Evolutionary conservation across 2,113 vertebrate species (phyloP).

Genomic region (Catagonus wagneri): DNA sequence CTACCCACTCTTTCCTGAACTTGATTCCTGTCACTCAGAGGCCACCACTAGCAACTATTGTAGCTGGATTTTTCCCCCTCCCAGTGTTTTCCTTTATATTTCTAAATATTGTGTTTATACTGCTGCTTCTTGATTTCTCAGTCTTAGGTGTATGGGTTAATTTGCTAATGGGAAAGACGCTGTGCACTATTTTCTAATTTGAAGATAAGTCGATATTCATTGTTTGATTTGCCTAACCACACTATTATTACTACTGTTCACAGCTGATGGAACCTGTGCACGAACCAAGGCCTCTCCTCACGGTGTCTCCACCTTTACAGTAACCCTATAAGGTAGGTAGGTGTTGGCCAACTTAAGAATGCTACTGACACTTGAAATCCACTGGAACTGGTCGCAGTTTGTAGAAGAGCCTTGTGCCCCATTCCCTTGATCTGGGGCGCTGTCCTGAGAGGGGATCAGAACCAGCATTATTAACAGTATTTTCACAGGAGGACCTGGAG

Average conservation of each 20-base stretch:
- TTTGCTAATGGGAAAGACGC: background rate
- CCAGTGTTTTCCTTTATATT: background rate
- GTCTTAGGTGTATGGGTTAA: background rate
- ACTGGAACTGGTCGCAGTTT: background rate
- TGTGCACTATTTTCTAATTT: background rate
- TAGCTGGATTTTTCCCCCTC: too few species aligned
- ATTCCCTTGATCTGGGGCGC: background rate
- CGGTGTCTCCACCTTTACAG: background rate
- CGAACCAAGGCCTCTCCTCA: background rate
- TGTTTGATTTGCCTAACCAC: background rate
- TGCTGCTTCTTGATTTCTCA: background rate
- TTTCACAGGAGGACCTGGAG: background rate
- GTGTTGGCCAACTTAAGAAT: background rate
- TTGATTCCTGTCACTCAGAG: background rate
- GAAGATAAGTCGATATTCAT: background rate
- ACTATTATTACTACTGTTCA: background rate
- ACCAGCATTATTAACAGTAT: background rate
- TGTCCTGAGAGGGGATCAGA: background rate
- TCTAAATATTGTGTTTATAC: background rate
- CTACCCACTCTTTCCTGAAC: background rate
- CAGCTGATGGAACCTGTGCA: background rate
- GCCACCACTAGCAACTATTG: background rate
- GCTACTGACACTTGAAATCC: background rate
- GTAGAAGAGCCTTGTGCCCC: background rate
- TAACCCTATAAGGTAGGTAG: background rate